Evolutionary conservation across 2,113 vertebrate genomes (phyloP).

Genomic region (Falco punctatus): DNA sequence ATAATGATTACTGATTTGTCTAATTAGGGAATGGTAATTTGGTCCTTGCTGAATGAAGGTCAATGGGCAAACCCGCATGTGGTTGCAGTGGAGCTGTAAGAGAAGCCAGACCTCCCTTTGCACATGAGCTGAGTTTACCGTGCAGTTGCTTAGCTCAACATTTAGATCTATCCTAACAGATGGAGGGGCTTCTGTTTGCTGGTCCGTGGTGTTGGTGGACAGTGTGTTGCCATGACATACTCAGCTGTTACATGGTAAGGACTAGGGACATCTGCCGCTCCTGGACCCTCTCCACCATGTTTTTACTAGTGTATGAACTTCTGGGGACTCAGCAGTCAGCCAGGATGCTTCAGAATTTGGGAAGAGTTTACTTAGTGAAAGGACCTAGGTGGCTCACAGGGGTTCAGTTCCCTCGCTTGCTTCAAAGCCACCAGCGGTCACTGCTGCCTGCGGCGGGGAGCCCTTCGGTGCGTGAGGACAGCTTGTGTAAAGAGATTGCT

Average conservation of each 20-base stretch:
- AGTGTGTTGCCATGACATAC: accelerated
- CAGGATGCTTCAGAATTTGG: neutral
- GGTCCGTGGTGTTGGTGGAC: neutral
- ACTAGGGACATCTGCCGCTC: neutral
- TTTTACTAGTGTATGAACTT: accelerated
- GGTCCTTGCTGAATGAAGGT: neutral
- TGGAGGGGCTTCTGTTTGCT: neutral
- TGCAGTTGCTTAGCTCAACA: neutral
- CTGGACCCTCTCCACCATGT: neutral
- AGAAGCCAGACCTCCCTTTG: neutral
- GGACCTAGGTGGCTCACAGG: accelerated
- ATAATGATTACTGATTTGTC: neutral
- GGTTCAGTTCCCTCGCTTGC: neutral
- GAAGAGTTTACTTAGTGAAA: neutral
- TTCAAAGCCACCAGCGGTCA: neutral
- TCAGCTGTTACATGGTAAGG: neutral
- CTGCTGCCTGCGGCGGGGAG: neutral
- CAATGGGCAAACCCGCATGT: neutral
- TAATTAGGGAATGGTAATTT: neutral
- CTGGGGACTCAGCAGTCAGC: neutral
- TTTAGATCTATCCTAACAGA: neutral
- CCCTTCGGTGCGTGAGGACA: neutral
- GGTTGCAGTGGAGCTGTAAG: neutral
- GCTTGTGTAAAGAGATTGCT: neutral
- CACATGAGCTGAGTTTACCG: neutral